These are phyloP conservation scores for Polydrusus pterygomalis DNA, from an alignment of 2,888 invertebrate species.

Conservation along the genomic window DNA sequence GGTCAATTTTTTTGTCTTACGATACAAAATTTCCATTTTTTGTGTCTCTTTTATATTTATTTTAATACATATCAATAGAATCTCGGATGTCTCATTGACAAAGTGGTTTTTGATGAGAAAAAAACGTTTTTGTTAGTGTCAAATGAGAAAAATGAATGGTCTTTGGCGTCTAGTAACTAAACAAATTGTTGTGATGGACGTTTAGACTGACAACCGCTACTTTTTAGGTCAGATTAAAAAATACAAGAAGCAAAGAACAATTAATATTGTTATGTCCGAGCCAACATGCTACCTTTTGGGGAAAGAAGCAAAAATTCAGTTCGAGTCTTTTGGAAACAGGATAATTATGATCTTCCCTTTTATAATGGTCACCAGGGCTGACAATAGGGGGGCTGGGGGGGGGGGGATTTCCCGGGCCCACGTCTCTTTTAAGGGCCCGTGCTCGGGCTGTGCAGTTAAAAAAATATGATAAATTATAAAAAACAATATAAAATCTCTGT, in stretches of 20 bases:
- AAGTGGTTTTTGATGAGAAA: constrained; percentile 38
- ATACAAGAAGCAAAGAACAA: constrained; percentile 1
- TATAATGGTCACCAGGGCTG: no score
- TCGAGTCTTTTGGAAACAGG: background rate
- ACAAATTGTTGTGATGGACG: constrained; percentile 17
- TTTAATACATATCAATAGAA: constrained; percentile 50
- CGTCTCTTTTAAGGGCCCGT: no score
- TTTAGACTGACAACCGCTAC: constrained; percentile 8
- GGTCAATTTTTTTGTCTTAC: constrained; percentile 70
- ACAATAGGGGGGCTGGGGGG: no score
- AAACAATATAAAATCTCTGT: no score
- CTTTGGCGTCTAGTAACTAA: constrained; percentile 11
- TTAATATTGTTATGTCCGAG: background rate
- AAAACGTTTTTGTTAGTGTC: constrained; percentile 29
- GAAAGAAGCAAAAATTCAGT: background rate
- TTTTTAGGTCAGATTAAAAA: constrained; percentile 9
- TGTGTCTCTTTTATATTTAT: constrained; percentile 56
- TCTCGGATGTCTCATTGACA: constrained; percentile 19
- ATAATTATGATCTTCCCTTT: no score
- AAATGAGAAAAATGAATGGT: constrained; percentile 24
- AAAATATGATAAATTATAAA: no score
- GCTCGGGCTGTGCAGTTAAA: no score
- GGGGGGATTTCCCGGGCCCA: no score
- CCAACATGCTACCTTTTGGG: background rate
- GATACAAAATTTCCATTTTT: constrained; percentile 69